A percentile compares a stretch with the other conserved stretches of the same genome.
Conservation (phyloP, 1,140 invertebrate species). For the Drosophila rufa region DNA sequence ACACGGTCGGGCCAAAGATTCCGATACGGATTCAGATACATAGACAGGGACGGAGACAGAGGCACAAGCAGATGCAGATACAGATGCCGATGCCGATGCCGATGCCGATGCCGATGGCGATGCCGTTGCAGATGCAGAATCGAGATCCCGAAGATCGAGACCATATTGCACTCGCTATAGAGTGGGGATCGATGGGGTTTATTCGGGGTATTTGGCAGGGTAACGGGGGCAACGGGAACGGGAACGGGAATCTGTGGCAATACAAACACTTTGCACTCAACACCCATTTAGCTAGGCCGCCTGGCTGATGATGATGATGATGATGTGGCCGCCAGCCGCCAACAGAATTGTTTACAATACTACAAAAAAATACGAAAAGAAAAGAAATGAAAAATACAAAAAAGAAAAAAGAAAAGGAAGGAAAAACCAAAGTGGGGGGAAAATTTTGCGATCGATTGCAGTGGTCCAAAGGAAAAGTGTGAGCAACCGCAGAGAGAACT, state of each 20-base stretch:
- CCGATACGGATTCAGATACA: slow-evolving; percentile 41
- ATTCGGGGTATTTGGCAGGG: not conserved
- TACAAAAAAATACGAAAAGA: slow-evolving; percentile 34
- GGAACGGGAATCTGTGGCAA: slow-evolving; percentile 47
- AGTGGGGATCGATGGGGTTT: slow-evolving; percentile 12
- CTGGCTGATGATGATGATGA: slow-evolving; percentile 54
- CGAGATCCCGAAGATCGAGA: slow-evolving; percentile 28
- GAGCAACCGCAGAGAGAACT: slow-evolving; percentile 73
- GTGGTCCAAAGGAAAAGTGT: slow-evolving; percentile 60
- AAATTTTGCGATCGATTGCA: slow-evolving; percentile 78
- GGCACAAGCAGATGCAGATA: slow-evolving; percentile 8
- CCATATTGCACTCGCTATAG: slow-evolving; percentile 59
- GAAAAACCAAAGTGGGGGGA: slow-evolving; percentile 42
- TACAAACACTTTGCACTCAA: slow-evolving; percentile 82
- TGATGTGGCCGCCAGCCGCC: slow-evolving; percentile 61
- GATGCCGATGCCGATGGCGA: slow-evolving; percentile 34
- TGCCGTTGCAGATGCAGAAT: slow-evolving; percentile 39
- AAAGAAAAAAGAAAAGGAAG: slow-evolving; percentile 7
- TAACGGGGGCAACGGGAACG: not conserved
- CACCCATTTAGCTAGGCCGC: slow-evolving; percentile 74
- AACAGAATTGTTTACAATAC: slow-evolving; percentile 79
- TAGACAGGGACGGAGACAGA: slow-evolving; percentile 19
- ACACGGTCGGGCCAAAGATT: slow-evolving; percentile 66
- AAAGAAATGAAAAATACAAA: slow-evolving; percentile 26
- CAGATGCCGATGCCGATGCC: slow-evolving; percentile 21